Base-by-base conservation (phyloP, 1,140 invertebrate genomes). In the Trichonephila clavata region DNA sequence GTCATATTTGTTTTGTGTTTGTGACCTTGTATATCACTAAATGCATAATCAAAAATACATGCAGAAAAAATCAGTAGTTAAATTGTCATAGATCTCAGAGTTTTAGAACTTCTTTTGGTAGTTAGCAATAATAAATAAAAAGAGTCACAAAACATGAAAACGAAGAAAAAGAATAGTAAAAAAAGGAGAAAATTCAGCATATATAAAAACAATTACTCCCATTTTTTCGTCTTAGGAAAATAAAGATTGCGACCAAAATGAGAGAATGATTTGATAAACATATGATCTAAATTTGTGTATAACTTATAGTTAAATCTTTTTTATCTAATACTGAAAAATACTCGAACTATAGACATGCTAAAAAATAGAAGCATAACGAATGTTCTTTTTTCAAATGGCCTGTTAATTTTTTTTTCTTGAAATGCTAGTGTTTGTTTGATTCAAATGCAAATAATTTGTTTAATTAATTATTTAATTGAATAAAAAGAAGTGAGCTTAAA, bases 341-440 rank as follows among this genome's bases (percentile, higher is more conserved):
- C 60, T 20, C 16, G 50, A 68, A 68, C n/a, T 24, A n/a, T n/a
- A 24, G 65, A 68, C 10, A 24, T 68, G 7, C n/a, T 68, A 13
- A 68, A 68, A 10, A 24, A n/a, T 68, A n/a, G 7, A 80, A 24
- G 13, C 39, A 16, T 57, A 32, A 61, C 63, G 63, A 63, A 87
- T 57, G 24, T 18, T 59, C 90, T 92, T 92, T 92, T 92, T 92
- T 92, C 90, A 92, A 92, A 92, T 92, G 90, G 90, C 90, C 80
- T 63, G 57, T 80, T 39, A 77, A 39, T 7, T 27, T 77, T 27
- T 77, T 32, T 32, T 18, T 32, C 16, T 32, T 39, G 16, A 77
- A 16, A 7, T 50, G 50, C 7, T 10, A 50, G 7, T 50, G 32
- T 50, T 0, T 50, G 50, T 10, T 50, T 50, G 10, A 50, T 50